Base-by-base conservation (phyloP, 2,797 vertebrate genomes). In the Typhlichthys subterraneus region DNA sequence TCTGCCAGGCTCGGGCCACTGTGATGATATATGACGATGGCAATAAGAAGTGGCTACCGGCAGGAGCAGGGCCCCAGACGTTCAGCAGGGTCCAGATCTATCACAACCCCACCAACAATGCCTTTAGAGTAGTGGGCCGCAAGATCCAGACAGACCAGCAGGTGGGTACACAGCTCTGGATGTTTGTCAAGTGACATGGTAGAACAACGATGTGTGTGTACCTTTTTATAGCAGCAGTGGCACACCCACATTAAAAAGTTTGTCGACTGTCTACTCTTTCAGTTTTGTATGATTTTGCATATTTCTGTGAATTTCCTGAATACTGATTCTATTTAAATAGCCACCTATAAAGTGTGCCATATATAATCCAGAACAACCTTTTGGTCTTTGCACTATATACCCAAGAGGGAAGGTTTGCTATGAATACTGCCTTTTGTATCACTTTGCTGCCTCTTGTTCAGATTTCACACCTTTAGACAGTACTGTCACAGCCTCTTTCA, bases 31-130 rank as follows among this genome's bases (percentile, higher is more conserved):
- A 98, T 0, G 95, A 98, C 0, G 96, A 98, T 50, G 62, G 76
- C 79, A 94, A 88, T 58, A 96, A 96, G 85, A 95, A 95, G 65
- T 98, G 96, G 96, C 67, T 96, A 50, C 89, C 95, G 0, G 94
- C 95, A 0, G 96, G 96, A 13, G 57, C 90, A 0, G 95, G 95
- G 8, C 2, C 94, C 4, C 94, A 94, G 75, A 2, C 80, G 81
- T 91, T 93, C 91, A 98, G 96, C 90, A 93, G 95, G 0, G 93
- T 98, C 55, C 96, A 97, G 86, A 95, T 97, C 88, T 97, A 93
- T 85, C 95, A 97, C 88, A 96, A 94, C 67, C 92, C 95, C 5
- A 52, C 76, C 9, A 88, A 55, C 87, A 95, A 95, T 57, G 81
- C 92, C 79, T 97, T 96, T 90, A 92, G 96, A 12, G 90, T 98